Evolutionary conservation across 2,113 vertebrate genomes (phyloP).

Genomic region (Sturnira hondurensis): DNA sequence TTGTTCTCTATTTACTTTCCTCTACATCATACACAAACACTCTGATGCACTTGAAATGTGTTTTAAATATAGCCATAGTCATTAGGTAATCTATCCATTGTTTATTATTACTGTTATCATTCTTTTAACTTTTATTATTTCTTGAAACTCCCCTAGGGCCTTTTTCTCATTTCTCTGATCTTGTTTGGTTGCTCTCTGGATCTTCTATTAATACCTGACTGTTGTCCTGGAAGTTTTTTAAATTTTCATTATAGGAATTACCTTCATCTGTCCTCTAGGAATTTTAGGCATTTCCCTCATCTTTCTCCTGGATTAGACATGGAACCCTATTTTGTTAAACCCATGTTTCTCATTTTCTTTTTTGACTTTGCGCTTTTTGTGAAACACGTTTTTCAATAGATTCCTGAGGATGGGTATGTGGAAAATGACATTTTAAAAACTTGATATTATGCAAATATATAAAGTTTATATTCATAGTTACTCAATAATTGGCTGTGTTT

Average conservation of each 20-base stretch:
- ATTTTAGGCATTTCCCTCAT: background rate
- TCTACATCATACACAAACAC: background rate
- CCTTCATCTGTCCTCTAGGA: background rate
- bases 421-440: background rate
- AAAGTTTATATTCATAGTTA: background rate
- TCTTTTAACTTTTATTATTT: background rate
- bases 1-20: background rate
- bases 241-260: background rate
- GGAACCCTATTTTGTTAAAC: background rate
- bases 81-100: background rate
- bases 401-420: background rate
- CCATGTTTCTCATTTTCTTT: background rate
- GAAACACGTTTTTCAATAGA: background rate
- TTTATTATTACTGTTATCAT: background rate
- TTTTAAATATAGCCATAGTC: background rate
- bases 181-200: background rate
- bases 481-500: background rate
- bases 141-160: background rate
- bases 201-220: background rate
- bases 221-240: background rate
- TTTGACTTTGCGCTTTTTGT: background rate
- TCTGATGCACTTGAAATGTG: background rate
- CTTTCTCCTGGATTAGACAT: background rate
- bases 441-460: background rate
- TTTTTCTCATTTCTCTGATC: background rate